phyloP scores from a whole-genome alignment of 2,797 vertebrate genomes.

The Megaceryle alcyon region DNA sequence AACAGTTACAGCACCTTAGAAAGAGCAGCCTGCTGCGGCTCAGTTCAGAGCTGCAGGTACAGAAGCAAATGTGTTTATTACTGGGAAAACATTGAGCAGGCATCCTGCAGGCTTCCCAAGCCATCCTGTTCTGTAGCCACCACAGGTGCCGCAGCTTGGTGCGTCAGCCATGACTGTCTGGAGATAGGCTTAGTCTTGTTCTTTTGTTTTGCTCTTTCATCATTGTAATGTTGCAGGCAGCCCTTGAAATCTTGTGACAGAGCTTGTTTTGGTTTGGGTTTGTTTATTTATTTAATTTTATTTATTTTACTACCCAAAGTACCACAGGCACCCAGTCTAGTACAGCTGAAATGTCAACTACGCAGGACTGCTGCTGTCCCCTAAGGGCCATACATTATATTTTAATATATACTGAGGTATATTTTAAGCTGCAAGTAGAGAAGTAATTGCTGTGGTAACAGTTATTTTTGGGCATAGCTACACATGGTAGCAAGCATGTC shows the following conservation, averaged over 20 bases:
- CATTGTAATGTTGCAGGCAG: background rate
- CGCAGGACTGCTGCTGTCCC: background rate
- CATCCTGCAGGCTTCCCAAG: background rate
- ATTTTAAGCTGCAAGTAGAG: background rate
- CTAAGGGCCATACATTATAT: background rate
- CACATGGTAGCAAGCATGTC: background rate
- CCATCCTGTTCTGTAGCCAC: background rate
- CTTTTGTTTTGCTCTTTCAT: background rate
- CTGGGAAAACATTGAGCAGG: background rate
- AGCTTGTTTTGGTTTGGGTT: too few species aligned
- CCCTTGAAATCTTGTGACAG: background rate
- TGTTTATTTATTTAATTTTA: too few species aligned
- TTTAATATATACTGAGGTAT: background rate
- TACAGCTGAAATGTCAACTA: too few species aligned
- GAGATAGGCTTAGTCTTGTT: background rate
- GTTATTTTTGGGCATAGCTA: background rate
- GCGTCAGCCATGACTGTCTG: background rate
- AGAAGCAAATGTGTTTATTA: background rate
- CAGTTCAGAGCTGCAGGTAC: background rate
- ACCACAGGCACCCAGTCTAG: rapidly evolving
- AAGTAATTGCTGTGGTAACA: background rate
- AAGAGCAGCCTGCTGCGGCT: background rate
- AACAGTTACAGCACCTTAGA: background rate
- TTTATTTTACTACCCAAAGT: background rate
- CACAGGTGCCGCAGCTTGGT: background rate